Evolutionary conservation across 2,113 vertebrate species (phyloP), one percentile per base, ranked within the genome.

Genomic region (Pitta sordida): DNA sequence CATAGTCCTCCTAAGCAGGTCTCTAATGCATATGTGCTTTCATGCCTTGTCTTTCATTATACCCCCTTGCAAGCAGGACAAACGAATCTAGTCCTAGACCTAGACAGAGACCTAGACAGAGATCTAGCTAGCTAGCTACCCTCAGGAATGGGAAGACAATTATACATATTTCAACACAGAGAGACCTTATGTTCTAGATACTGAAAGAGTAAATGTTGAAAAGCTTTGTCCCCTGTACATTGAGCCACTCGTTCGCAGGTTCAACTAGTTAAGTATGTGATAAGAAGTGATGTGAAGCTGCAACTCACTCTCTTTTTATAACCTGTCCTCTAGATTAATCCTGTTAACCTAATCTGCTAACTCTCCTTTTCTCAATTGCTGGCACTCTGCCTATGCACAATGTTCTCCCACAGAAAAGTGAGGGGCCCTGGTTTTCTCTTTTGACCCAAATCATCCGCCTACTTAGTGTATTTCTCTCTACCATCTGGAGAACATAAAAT

Each of bases 401-500:
- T 34, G 69, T 73, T 59, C 14, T 88, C 60, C 51, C 43, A 43
- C 23, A 34, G 67, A 58, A 83, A 65, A 71, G 14, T 4, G 23
- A 32, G 23, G 17, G 29, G 26, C 41, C 37, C 23, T 2, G 0
- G 8, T 51, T 92, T 94, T 92, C 48, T 81, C 83, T 84, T n/a
- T 68, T 81, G 56, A 74, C 39, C 15, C 4, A 17, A 39, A 39
- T 21, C 16, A 29, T 91, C 83, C 59, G 85, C 39, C 60, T 89
- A 32, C 70, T 59, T 52, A 34, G 29, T 49, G 24, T 43, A 52
- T 68, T 91, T 86, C 43, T 74, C 29, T 70, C 18, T 46, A 24
- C 77, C n/a, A 88, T 64, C 80, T 59, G 62, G 56, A 78, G 69
- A 86, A 43, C 21, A 59, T 23, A 74, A 92, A 93, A 77, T 22